Base-by-base conservation (phyloP, 2,888 invertebrate genomes). In the Tupiocoris notatus region DNA sequence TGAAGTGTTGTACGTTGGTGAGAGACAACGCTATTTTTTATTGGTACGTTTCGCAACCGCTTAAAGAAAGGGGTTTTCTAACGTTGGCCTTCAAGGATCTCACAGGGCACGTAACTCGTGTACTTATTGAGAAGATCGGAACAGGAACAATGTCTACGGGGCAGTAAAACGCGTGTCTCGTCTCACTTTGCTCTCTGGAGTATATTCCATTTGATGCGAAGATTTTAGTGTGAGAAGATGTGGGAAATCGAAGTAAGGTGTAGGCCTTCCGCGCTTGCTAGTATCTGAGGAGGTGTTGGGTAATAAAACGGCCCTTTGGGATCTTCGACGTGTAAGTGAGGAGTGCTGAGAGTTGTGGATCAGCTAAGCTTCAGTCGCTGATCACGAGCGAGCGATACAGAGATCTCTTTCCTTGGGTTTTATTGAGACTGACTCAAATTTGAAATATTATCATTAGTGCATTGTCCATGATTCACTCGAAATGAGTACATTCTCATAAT, bases 101-200 rank as follows among this genome's bases (percentile, higher is more conserved):
- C 58, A 20, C 70, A 54, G 58, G 18, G 59, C 59, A 59, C 20
- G 59, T 59, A 59, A 59, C 70, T 39, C 61, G 24, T 59, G 70
- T 70, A 59, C 57, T 57, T 70, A 61, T 70, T 57, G 70, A 57
- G 21, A 39, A 39, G 39, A 39, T 12, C n/a, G n/a, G n/a, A n/a
- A n/a, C n/a, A n/a, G 12, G 39, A 70, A 24, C 70, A 70, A 70
- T 70, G 70, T 70, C 70, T 70, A 24, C 59, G 23, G 70, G 70
- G 61, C 58, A 70, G 59, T 70, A 70, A 70, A 70, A 57, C 70
- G 70, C 39, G 39, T 39, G 39, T 39, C 39, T 3, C 39, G n/a
- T 12, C 39, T 39, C 39, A 39, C 39, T 39, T 39, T 12, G 12
- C 6, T 39, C 39, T 39, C 39, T 12, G 39, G 39, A 39, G 39